Evolutionary conservation across 2,888 invertebrate genomes (phyloP).

Genomic region (Apomyelois bistriatella): DNA sequence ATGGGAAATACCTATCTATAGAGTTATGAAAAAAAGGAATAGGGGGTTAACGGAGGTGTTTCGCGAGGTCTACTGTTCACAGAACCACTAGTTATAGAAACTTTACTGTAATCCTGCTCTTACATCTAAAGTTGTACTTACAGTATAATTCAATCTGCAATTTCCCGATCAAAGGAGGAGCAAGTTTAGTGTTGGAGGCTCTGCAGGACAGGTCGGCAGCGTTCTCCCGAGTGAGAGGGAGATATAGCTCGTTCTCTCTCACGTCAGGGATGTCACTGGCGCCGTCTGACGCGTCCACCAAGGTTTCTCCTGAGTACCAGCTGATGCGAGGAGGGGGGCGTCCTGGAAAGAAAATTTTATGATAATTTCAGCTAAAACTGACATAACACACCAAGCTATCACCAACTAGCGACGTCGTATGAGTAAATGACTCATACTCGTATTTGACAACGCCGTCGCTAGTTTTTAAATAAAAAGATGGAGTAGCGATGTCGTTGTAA

Average conservation of each 20-base stretch:
- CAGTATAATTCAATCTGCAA: conserved; percentile 86
- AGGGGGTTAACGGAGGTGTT: no score
- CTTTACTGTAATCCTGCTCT: no score
- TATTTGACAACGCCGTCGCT: no score
- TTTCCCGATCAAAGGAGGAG: conserved; percentile 83
- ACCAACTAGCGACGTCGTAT: no score
- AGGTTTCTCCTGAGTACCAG: conserved; percentile 88
- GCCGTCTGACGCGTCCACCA: conserved; percentile 85
- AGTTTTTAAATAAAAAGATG: no score
- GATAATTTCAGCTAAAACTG: background rate
- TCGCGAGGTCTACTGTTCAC: no score
- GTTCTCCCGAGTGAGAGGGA: conserved; percentile 84
- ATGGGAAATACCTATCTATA: no score
- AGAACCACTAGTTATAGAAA: no score
- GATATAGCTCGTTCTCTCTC: conserved; percentile 84
- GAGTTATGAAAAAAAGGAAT: no score
- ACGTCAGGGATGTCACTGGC: conserved; percentile 83
- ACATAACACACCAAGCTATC: no score
- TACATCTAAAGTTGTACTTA: conserved; percentile 76
- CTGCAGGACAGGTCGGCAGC: conserved; percentile 85
- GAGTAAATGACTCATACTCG: no score
- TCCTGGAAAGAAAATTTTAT: conserved; percentile 74
- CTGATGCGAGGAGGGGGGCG: conserved; percentile 86
- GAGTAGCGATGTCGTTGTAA: no score
- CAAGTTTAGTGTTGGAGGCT: conserved; percentile 86